Conservation (phyloP, 2,113 vertebrate species). For the Piprites chloris region DNA sequence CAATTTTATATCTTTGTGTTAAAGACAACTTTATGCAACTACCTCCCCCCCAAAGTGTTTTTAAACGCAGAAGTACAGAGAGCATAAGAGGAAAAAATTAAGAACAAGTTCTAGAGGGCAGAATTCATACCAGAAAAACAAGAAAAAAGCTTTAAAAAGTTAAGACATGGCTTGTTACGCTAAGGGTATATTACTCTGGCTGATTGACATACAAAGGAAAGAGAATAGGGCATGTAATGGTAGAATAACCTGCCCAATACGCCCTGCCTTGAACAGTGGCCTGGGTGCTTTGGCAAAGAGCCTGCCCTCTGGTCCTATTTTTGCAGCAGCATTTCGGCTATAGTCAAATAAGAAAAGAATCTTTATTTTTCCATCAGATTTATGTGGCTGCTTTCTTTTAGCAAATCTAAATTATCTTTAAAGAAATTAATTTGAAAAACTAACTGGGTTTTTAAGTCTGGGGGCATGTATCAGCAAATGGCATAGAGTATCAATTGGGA, state of each 20-base stretch:
- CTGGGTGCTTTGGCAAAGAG: not conserved
- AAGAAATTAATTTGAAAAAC: not conserved
- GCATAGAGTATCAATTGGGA: not conserved
- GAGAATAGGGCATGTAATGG: not conserved
- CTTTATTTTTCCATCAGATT: not conserved
- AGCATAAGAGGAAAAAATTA: not conserved
- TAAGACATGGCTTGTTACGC: not conserved
- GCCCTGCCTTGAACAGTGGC: not conserved
- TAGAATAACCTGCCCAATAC: fast-evolving
- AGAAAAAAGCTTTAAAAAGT: not conserved
- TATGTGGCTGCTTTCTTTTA: not conserved
- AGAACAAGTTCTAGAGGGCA: not conserved
- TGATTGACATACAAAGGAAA: not conserved
- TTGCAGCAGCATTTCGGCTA: not conserved
- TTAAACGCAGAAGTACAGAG: not conserved
- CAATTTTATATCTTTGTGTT: not conserved
- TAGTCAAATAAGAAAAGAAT: not conserved
- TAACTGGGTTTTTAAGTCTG: not conserved
- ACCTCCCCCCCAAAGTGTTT: not conserved
- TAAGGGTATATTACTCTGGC: too few relatives aligned
- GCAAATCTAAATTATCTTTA: not conserved
- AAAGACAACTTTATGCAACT: not conserved
- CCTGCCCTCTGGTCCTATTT: not conserved
- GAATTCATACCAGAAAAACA: not conserved
- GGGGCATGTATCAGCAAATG: not conserved